phyloP scores from a whole-genome alignment of 2,888 invertebrate species.

The Andrena haemorrhoa region DNA sequence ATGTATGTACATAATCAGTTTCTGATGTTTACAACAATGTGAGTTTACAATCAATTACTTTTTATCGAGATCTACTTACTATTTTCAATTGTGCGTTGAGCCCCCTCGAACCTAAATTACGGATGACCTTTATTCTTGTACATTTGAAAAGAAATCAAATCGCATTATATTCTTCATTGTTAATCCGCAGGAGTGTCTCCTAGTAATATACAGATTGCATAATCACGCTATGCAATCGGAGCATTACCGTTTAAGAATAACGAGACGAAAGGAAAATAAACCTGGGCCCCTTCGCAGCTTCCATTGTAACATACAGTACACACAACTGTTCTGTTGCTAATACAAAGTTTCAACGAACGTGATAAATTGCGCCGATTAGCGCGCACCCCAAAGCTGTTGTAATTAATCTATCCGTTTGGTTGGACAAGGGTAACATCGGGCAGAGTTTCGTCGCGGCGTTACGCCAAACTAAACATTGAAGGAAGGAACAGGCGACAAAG shows the following conservation, averaged over 20 bases:
- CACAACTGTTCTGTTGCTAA: neutral
- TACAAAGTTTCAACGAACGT: neutral
- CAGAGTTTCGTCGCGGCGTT: neutral
- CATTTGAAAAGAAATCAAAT: neutral
- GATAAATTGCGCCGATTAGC: neutral
- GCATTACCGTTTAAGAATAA: no score
- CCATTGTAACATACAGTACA: neutral
- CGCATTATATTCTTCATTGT: no score
- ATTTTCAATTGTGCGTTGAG: neutral
- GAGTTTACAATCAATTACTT: slow-evolving; percentile 1
- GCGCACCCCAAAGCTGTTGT: neutral
- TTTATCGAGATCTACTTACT: neutral
- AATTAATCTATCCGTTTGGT: neutral
- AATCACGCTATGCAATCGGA: no score
- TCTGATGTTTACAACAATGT: slow-evolving; percentile 1
- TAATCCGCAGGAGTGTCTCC: no score
- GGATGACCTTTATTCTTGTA: neutral
- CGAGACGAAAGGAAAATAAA: no score
- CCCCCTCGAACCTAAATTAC: no score
- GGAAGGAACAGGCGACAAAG: neutral
- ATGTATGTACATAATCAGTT: neutral
- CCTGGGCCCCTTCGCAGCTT: no score
- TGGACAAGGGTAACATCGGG: neutral
- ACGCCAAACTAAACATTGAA: neutral
- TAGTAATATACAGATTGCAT: no score